Evolutionary conservation across 1,140 invertebrate genomes (phyloP).

Genomic region (Myzus persicae): DNA sequence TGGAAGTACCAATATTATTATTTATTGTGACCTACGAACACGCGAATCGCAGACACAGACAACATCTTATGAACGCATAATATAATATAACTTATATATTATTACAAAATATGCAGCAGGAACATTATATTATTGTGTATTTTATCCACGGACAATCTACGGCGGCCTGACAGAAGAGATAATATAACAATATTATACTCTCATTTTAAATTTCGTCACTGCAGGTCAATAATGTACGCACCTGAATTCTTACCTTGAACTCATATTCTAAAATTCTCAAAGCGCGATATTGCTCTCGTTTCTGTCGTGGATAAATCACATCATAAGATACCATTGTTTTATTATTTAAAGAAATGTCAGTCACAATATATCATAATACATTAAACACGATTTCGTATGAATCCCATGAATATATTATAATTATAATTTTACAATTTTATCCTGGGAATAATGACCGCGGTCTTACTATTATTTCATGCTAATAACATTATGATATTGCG

Average conservation of each 20-base stretch:
- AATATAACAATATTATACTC: background rate
- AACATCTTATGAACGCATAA: background rate
- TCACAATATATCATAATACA: background rate
- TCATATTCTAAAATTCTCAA: background rate
- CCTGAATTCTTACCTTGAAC: constrained; percentile 35
- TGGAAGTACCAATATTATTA: background rate
- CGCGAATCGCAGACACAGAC: background rate
- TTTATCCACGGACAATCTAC: background rate
- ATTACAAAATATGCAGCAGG: background rate
- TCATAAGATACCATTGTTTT: background rate
- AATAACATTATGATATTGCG: background rate
- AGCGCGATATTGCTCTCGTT: constrained; percentile 10
- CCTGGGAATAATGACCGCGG: background rate
- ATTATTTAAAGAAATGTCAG: background rate
- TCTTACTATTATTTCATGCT: background rate
- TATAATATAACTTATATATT: background rate
- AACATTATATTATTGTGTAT: background rate
- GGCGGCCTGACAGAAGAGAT: background rate
- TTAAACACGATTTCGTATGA: background rate
- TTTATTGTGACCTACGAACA: background rate
- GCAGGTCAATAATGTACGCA: background rate
- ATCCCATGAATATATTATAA: background rate
- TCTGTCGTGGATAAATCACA: background rate
- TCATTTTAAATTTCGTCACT: background rate
- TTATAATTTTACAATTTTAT: background rate